A percentile compares a stretch with the other conserved stretches of the same genome.
Evolutionary conservation across 2,113 vertebrate species (phyloP).

Genomic region (Triplophysa tibetana): DNA sequence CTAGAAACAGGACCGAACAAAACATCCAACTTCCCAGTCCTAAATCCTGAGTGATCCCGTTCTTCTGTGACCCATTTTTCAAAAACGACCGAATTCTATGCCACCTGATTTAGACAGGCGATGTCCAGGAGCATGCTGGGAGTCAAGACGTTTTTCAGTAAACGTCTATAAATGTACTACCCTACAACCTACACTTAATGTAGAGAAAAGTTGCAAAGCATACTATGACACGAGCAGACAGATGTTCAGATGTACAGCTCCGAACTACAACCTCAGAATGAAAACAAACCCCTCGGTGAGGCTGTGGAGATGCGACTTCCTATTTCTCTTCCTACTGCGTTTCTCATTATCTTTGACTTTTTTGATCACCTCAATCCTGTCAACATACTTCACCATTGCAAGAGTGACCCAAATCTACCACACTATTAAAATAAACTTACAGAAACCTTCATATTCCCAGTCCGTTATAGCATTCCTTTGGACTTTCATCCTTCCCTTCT

Average conservation of each 20-base stretch:
- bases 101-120: not conserved
- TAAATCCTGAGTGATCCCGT: not conserved
- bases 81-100: not conserved
- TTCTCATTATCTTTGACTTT: not conserved
- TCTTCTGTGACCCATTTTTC: not conserved
- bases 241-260: no score
- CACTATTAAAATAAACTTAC: not conserved
- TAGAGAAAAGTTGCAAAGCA: not conserved
- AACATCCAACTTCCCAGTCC: not conserved
- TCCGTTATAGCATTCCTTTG: not conserved
- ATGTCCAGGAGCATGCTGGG: conserved; percentile 21
- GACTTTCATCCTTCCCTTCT: not conserved
- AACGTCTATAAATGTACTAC: no score
- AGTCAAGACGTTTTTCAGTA: not conserved
- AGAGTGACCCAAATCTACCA: not conserved
- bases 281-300: conserved; percentile 16
- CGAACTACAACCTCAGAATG: not conserved
- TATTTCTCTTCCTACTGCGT: not conserved
- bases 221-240: no score
- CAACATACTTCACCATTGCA: not conserved
- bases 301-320: conserved; percentile 33
- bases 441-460: not conserved
- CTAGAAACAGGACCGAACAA: not conserved
- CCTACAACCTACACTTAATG: no score
- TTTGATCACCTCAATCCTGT: not conserved